Evolutionary conservation across 2,113 vertebrate species (phyloP), one percentile per base, ranked within the genome.

Genomic region (Natator depressus): DNA sequence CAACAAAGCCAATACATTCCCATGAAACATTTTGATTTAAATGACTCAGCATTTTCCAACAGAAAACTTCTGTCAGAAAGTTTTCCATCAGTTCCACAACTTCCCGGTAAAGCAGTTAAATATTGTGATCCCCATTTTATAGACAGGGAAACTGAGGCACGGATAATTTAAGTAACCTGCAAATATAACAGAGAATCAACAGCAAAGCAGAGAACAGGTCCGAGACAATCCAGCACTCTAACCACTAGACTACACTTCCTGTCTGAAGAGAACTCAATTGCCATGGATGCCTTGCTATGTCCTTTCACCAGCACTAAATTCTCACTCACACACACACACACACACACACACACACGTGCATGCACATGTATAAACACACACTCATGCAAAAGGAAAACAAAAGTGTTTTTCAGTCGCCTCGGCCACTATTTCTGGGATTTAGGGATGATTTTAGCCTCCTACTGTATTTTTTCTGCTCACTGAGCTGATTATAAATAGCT

Each of bases 291-390:
- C 51, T 72, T 72, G 17, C 38, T 10, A 24, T 38, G 88, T 54
- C 57, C 22, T n/a, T 54, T 88, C 42, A 47, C 53, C 11, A 0
- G 80, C 51, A 5, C 5, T 1, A 10, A 57, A 31, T 20, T 20
- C 31, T 1, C n/a, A 42, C 42, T 5, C 42, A 42, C 19, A 57
- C 25, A 57, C 17, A 9, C 2, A 42, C 42, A 42, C 42, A 42
- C 19, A 57, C 25, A 57, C 17, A 9, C 2, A 0, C 0, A 0
- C 47, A 50, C 1, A 7, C 4, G 5, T 4, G 16, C 5, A 5
- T 47, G 57, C 82, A 13, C 84, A 6, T 0, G 0, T 3, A 19
- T 55, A 57, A 90, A 86, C 35, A 11, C 29, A 80, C 12, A 20
- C 50, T 46, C 6, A 3, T 0, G 1, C 29, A 13, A 69, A 59